Evolutionary conservation across 1,140 invertebrate species (phyloP).

Genomic region (Kradibia gibbosae): DNA sequence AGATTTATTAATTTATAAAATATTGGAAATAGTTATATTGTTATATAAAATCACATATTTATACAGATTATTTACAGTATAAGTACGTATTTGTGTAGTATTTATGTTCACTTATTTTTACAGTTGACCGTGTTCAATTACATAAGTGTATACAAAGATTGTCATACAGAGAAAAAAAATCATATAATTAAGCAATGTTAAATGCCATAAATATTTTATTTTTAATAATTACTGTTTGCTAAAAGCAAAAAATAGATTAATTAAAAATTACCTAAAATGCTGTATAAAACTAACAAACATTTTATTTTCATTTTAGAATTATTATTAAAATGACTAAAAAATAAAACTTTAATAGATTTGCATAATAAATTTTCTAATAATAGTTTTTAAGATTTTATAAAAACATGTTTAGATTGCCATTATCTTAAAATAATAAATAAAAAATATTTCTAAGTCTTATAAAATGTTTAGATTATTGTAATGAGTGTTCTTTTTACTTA

Average conservation of each 20-base stretch:
- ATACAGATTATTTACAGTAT: neutral
- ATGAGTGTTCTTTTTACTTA: slow-evolving; percentile 27
- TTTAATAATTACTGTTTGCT: too few species aligned
- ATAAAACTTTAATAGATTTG: too few species aligned
- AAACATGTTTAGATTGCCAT: neutral
- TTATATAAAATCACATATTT: neutral
- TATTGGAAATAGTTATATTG: neutral
- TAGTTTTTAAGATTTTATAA: neutral
- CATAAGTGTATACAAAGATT: neutral
- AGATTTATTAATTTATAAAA: neutral
- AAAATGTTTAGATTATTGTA: slow-evolving; percentile 9
- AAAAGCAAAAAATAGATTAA: too few species aligned
- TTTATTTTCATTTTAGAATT: too few species aligned
- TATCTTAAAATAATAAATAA: slow-evolving; percentile 26
- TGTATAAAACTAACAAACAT: too few species aligned
- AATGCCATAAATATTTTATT: neutral
- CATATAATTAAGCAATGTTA: neutral
- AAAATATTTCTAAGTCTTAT: neutral
- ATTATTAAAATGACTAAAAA: too few species aligned
- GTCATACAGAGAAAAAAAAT: neutral
- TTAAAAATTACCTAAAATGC: too few species aligned
- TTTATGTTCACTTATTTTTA: neutral
- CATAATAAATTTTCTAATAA: too few species aligned
- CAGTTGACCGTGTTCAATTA: neutral
- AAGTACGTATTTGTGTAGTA: neutral